Percentiles rank a stretch among this genome's conserved stretches.
These are phyloP conservation scores for Drymodes brunneopygia DNA, from an alignment of 2,113 vertebrate species.

Conservation along the genomic window DNA sequence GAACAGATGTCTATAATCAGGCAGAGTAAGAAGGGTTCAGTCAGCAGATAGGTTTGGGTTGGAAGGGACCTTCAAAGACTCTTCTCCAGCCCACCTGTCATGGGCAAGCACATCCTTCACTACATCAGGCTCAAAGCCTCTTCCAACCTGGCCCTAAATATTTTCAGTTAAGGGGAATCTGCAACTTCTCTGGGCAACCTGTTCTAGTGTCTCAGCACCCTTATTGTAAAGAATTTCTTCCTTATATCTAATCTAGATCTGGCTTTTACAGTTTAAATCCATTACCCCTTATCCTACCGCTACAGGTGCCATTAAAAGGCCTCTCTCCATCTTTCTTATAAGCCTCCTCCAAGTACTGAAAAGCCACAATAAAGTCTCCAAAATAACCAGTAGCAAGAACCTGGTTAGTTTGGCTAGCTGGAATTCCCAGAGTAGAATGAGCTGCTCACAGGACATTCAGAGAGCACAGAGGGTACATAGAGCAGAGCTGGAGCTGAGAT, in stretches of 20 bases:
- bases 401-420: neutral
- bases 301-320: neutral
- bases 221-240: neutral
- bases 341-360: neutral
- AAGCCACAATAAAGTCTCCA: neutral
- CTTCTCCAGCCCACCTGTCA: neutral
- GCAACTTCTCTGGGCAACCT: neutral
- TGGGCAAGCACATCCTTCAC: neutral
- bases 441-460: neutral
- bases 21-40: neutral
- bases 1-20: neutral
- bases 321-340: neutral
- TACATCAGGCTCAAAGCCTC: neutral
- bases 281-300: neutral
- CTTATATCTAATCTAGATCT: neutral
- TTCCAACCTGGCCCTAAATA: neutral
- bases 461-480: neutral
- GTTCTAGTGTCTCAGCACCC: neutral
- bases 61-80: neutral
- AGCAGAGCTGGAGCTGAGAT: neutral
- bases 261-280: neutral
- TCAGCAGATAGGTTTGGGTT: neutral
- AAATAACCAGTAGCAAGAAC: neutral
- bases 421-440: neutral
- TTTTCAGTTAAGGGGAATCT: neutral